Percentiles rank a stretch among this genome's conserved stretches.
Conservation (phyloP, 2,888 invertebrate genomes). For the Torymus aiolomorphi region DNA sequence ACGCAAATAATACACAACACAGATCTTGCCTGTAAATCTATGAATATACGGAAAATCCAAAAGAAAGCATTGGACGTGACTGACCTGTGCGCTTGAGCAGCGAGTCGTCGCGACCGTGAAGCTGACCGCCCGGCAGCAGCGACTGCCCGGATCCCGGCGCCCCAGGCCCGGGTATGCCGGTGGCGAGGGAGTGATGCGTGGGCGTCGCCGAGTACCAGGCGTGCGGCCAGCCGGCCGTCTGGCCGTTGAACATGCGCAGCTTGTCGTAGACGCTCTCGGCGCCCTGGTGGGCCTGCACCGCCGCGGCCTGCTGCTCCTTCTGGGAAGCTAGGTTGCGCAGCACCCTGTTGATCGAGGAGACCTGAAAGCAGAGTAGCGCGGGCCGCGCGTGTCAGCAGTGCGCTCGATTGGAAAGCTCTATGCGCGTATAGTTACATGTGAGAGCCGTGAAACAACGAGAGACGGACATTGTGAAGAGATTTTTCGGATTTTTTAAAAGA, state of each 20-base stretch:
- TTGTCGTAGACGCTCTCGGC: conserved; percentile 96
- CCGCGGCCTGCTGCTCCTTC: conserved; percentile 93
- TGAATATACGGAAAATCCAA: too few species aligned
- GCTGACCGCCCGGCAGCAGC: conserved; percentile 76
- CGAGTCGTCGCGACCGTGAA: conserved; percentile 76
- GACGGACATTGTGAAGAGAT: background rate
- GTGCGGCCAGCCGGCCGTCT: conserved; percentile 87
- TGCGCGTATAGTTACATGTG: too few species aligned
- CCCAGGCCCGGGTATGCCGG: conserved; percentile 71
- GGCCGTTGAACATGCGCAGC: conserved; percentile 95
- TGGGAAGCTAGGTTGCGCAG: conserved; percentile 96
- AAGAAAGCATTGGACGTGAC: conserved; percentile 13
- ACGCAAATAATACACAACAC: too few species aligned
- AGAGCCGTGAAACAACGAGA: background rate
- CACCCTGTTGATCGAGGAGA: conserved; percentile 98
- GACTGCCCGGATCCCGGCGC: conserved; percentile 73
- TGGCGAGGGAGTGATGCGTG: conserved; percentile 79
- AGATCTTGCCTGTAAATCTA: too few species aligned
- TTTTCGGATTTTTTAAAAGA: conserved; percentile 5
- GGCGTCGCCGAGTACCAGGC: conserved; percentile 91
- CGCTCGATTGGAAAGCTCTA: conserved; percentile 20
- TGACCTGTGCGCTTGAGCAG: conserved; percentile 73
- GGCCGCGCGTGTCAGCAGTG: background rate
- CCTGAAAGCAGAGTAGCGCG: conserved; percentile 78
- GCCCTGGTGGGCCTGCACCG: conserved; percentile 78